Evolutionary conservation across 1,140 invertebrate genomes (phyloP), one percentile per base, ranked within the genome.

Genomic region (Formica exsecta): DNA sequence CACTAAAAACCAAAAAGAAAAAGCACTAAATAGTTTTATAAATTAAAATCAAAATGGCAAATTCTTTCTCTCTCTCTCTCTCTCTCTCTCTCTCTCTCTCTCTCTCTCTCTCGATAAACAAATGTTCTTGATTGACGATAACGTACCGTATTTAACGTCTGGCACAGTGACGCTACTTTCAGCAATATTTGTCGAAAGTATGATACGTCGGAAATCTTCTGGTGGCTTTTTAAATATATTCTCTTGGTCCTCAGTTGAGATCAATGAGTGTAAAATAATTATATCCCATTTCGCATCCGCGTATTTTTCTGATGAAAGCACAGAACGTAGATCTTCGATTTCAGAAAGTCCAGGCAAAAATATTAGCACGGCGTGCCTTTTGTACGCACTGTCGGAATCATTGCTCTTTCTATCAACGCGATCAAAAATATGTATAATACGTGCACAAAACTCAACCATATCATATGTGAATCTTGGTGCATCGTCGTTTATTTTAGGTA

Each of bases 91-190:
- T 32, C 32, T 32, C 3, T 4, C 32, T 32, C 32, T 32, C 29
- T 32, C 32, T 32, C 32, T 32, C 3, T 4, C 32, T 32, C 3
- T 32, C 6, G 7, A 16, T 2, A 38, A 5, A 44, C 44, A 38
- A 51, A 6, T 48, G 9, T 3, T 65, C 8, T 44, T 3, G 3
- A 61, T 61, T 62, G 9, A 44, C 6, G 29, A 32, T 54, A 59
- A 85, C 91, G 91, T 92, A 97, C 97, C 98, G 96, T 98, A 99
- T 95, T 97, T 98, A 61, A 99, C 97, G 95, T 99, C 98, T 41
- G 98, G 97, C 29, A 99, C 98, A 3, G 99, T 99, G 77, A 99
- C 97, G 77, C 98, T 99, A 93, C 98, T 99, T 95, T 99, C 99
- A 0, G 99, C 98, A 85, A 99, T 99, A 95, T 99, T 99, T 0